A percentile compares a stretch with the other conserved stretches of the same genome.
Evolutionary conservation across 2,888 invertebrate species (phyloP).

Genomic region (Aelia acuminata): DNA sequence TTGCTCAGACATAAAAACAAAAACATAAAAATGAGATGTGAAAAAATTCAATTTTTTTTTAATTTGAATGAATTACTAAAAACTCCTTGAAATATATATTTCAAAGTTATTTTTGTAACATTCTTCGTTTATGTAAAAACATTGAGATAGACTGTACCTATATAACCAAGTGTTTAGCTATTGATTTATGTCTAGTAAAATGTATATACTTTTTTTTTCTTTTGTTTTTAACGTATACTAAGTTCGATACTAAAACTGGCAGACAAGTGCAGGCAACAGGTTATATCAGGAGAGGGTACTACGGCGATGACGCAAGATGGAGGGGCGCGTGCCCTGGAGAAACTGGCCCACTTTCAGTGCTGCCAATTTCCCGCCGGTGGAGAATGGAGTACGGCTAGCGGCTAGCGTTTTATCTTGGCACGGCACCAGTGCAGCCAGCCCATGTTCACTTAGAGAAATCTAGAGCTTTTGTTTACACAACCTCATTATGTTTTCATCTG

Average conservation of each 20-base stretch:
- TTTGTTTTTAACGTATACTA: background rate
- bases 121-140: too few relatives aligned
- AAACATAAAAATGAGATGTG: too few relatives aligned
- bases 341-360: constrained; percentile 46
- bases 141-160: too few relatives aligned
- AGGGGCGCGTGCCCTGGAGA: constrained; percentile 45
- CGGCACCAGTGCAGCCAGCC: constrained; percentile 3
- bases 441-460: constrained; percentile 19
- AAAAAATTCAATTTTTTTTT: too few relatives aligned
- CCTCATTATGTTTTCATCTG: constrained; percentile 33
- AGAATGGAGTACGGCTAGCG: constrained; percentile 4
- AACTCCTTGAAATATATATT: too few relatives aligned
- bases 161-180: too few relatives aligned
- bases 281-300: background rate
- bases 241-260: background rate
- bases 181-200: too few relatives aligned
- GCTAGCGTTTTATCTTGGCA: constrained; percentile 45
- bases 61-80: too few relatives aligned
- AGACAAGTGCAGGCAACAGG: constrained; percentile 16
- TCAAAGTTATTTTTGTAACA: too few relatives aligned
- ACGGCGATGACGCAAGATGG: constrained; percentile 36
- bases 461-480: constrained; percentile 47
- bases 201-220: background rate
- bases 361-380: constrained; percentile 40
- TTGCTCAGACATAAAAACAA: too few relatives aligned